phyloP scores from a whole-genome alignment of 2,797 vertebrate species.

The Artibeus jamaicensis region DNA sequence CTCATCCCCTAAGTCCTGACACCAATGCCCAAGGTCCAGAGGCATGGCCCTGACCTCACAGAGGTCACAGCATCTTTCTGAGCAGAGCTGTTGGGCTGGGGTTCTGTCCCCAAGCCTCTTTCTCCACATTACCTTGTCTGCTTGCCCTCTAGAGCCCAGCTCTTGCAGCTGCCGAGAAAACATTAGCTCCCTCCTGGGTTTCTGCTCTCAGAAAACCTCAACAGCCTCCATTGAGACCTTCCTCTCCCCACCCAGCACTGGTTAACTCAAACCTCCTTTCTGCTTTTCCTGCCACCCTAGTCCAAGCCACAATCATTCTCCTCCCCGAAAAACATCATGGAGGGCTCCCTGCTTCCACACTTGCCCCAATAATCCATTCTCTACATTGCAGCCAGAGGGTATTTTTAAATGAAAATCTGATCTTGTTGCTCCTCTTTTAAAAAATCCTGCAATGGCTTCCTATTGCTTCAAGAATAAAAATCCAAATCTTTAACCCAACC shows the following conservation, averaged over 20 bases:
- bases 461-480: conserved; percentile 26
- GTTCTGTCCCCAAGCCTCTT: not conserved
- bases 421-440: not conserved
- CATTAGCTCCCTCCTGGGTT: not conserved
- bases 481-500: not conserved
- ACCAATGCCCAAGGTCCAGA: not conserved
- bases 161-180: not conserved
- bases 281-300: not conserved
- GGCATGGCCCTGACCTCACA: not conserved
- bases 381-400: not conserved
- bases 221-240: not conserved
- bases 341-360: not conserved
- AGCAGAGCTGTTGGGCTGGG: not conserved
- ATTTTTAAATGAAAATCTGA: not conserved
- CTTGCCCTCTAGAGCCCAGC: not conserved
- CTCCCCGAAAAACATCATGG: not conserved
- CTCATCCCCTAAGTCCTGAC: no score
- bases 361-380: not conserved
- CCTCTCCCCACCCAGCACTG: no score
- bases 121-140: not conserved
- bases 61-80: not conserved
- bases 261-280: not conserved
- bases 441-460: not conserved
- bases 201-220: not conserved
- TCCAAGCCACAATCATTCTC: not conserved